phyloP scores from a whole-genome alignment of 2,113 vertebrate genomes.

The Pollachius pollachius region DNA sequence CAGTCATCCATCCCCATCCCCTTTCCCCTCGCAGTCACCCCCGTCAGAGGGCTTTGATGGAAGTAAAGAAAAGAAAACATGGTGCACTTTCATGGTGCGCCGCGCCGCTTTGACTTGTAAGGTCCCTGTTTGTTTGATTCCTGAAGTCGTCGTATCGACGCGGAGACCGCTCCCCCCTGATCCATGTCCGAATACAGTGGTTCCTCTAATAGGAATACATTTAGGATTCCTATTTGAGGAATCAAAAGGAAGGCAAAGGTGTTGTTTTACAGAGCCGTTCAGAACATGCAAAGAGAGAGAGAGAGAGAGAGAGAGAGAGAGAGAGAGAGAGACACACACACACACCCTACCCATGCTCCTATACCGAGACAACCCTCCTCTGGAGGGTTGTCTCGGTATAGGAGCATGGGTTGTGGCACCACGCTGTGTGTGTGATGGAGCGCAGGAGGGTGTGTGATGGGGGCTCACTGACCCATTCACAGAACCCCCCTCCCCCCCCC shows the following conservation, averaged over 20 bases:
- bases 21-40: slow-evolving; percentile 57
- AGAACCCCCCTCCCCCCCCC: slow-evolving; percentile 58
- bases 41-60: slow-evolving; percentile 35
- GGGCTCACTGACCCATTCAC: slow-evolving; percentile 80
- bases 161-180: no score
- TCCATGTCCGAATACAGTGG: no score
- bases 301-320: no score
- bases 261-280: no score
- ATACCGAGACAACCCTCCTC: no score
- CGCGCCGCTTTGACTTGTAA: slow-evolving; percentile 13
- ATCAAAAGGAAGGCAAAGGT: not conserved
- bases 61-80: slow-evolving; percentile 33
- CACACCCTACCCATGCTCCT: no score
- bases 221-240: not conserved
- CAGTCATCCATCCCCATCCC: slow-evolving; percentile 38
- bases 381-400: slow-evolving; percentile 26
- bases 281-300: no score
- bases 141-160: no score
- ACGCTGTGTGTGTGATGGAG: slow-evolving; percentile 85
- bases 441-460: slow-evolving; percentile 82
- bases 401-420: slow-evolving; percentile 74
- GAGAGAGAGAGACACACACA: no score
- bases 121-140: no score
- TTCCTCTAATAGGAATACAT: not conserved
- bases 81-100: slow-evolving; percentile 42